These are phyloP conservation scores for Thalassoma bifasciatum DNA, from an alignment of 2,113 vertebrate genomes.

Conservation along the genomic window DNA sequence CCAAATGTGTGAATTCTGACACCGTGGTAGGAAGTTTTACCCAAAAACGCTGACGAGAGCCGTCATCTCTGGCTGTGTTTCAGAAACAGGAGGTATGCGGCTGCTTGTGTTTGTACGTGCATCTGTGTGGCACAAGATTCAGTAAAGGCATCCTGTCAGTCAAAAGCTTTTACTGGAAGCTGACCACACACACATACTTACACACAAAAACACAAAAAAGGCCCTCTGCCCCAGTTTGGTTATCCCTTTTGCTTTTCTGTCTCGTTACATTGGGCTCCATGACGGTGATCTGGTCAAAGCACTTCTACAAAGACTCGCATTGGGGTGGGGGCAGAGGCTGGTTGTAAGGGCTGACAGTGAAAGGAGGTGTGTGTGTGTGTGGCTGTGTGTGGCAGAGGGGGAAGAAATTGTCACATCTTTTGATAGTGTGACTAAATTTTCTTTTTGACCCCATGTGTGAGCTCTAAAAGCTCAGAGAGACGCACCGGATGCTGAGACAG, in stretches of 20 bases:
- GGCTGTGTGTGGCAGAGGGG: conserved; percentile 3
- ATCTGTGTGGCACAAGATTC: conserved; percentile 22
- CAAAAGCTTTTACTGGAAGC: conserved; percentile 49
- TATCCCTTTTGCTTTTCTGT: conserved; percentile 77
- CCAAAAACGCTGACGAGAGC: conserved; percentile 70
- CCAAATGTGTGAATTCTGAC: conserved; percentile 76
- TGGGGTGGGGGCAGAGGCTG: conserved; percentile 60
- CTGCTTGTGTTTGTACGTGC: conserved; percentile 21
- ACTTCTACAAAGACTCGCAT: conserved; percentile 68
- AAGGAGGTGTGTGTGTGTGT: conserved; percentile 1
- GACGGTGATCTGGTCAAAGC: conserved; percentile 79
- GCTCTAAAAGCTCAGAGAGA: conserved; percentile 21
- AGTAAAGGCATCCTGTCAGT: conserved; percentile 55
- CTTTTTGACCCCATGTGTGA: conserved; percentile 59
- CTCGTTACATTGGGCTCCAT: conserved; percentile 77
- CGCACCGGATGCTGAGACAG: not conserved
- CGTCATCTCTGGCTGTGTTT: conserved; percentile 42
- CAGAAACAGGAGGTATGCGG: conserved; percentile 48
- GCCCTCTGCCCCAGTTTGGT: conserved; percentile 43
- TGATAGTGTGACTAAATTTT: conserved; percentile 52
- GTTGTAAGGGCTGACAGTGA: conserved; percentile 59
- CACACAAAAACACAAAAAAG: conserved; percentile 18
- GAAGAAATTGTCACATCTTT: conserved; percentile 44
- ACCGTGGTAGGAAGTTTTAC: conserved; percentile 61
- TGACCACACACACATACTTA: conserved; percentile 39